These are phyloP conservation scores for Psophia crepitans DNA, from an alignment of 2,113 vertebrate genomes.

Conservation along the genomic window DNA sequence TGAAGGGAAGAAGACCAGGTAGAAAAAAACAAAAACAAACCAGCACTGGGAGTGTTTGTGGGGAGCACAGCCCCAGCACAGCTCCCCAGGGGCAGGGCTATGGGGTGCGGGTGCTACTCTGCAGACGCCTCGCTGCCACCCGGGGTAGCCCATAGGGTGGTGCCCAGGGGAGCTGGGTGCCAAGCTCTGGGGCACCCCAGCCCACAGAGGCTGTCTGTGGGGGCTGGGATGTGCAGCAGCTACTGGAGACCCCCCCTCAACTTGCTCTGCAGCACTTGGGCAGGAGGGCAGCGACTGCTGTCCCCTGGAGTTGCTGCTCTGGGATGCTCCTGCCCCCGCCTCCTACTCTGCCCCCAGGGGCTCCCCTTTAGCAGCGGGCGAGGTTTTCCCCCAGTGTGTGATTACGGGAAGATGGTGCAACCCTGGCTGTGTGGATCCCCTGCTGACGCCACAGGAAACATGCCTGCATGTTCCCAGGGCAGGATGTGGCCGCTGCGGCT, in stretches of 20 bases:
- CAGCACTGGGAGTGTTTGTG: fast-evolving
- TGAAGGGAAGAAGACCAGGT: background rate
- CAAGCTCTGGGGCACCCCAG: background rate
- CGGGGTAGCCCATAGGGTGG: fast-evolving
- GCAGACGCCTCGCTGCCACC: background rate
- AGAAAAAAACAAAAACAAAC: background rate
- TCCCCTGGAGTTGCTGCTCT: background rate
- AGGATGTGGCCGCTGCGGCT: fast-evolving
- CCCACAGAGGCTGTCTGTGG: background rate
- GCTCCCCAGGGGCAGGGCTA: fast-evolving
- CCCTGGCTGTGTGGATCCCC: background rate
- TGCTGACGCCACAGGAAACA: background rate
- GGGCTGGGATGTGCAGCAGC: background rate
- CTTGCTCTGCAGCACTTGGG: background rate
- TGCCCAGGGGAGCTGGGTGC: background rate
- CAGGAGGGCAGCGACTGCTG: background rate
- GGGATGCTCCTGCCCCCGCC: background rate
- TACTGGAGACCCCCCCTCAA: background rate
- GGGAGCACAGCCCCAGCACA: background rate
- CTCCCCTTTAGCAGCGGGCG: background rate
- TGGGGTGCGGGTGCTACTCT: background rate
- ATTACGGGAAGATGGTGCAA: fast-evolving
- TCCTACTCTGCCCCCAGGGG: background rate
- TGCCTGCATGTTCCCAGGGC: background rate
- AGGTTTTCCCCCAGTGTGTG: background rate